phyloP scores from a whole-genome alignment of 2,888 invertebrate genomes.

The Celastrina argiolus region DNA sequence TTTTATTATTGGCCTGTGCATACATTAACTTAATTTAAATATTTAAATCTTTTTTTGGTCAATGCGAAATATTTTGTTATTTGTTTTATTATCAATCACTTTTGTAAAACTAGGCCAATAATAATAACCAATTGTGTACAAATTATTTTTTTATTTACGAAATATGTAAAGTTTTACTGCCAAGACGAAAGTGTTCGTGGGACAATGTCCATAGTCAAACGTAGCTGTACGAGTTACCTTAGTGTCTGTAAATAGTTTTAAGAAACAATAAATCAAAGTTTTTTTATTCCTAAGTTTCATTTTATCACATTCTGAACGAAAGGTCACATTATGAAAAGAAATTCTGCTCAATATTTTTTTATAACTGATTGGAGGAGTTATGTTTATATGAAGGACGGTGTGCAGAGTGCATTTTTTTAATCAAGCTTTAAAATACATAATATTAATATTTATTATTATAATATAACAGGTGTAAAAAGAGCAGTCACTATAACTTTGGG shows the following conservation, averaged over 20 bases:
- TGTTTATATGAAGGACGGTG: no score
- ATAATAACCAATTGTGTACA: not conserved
- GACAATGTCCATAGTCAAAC: constrained; percentile 63
- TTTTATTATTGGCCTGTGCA: constrained; percentile 5
- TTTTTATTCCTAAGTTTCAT: constrained; percentile 21
- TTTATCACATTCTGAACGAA: constrained; percentile 17
- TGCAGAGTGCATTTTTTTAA: no score
- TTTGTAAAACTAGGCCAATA: not conserved
- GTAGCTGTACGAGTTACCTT: constrained; percentile 65
- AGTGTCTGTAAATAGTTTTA: constrained; percentile 58
- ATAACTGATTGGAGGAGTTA: no score
- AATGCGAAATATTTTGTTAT: not conserved
- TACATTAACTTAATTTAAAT: not conserved
- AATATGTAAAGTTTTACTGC: constrained; percentile 48
- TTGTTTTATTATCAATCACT: not conserved
- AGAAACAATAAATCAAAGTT: constrained; percentile 47
- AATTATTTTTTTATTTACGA: not conserved
- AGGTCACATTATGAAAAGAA: no score
- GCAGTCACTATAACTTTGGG: no score
- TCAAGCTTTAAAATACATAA: no score
- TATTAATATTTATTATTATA: no score
- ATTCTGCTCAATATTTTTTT: no score
- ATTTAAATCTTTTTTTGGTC: not conserved
- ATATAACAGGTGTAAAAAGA: no score
- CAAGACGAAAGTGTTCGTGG: constrained; percentile 29